Percentiles rank a stretch among this genome's conserved stretches.
phyloP scores from a whole-genome alignment of 2,888 invertebrate genomes.

The Dromius quadrimaculatus region DNA sequence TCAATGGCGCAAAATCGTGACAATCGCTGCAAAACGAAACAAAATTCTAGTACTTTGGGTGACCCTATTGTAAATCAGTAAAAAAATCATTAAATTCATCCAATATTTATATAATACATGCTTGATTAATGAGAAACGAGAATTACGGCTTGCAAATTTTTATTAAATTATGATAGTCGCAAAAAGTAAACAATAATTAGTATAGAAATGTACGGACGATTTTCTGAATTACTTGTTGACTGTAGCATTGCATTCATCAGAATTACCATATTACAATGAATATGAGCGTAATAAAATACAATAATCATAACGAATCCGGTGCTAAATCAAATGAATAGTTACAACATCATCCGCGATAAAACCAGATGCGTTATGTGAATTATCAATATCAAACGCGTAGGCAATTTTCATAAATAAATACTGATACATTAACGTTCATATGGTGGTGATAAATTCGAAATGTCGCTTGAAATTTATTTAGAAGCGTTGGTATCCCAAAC shows the following conservation, averaged over 20 bases:
- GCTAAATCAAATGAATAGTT: constrained; percentile 37
- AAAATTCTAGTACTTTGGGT: no score
- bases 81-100: no score
- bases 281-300: constrained; percentile 32
- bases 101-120: no score
- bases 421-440: constrained; percentile 11
- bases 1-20: no score
- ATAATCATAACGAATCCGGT: constrained; percentile 33
- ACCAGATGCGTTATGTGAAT: constrained; percentile 29
- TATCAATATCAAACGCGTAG: constrained; percentile 38
- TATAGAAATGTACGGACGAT: constrained; percentile 3
- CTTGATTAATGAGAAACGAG: no score
- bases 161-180: background rate
- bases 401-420: constrained; percentile 47
- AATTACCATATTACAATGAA: constrained; percentile 37
- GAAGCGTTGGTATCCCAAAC: background rate
- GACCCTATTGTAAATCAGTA: no score
- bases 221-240: constrained; percentile 36
- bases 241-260: constrained; percentile 24
- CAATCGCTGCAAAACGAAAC: no score
- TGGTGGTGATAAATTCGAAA: constrained; percentile 12
- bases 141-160: no score
- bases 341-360: constrained; percentile 41
- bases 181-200: constrained; percentile 19
- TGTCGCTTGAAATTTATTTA: constrained; percentile 22